Percentiles rank a stretch among this genome's conserved stretches.
Conservation (phyloP, 92 coral and sea anemone genomes). For the Zoanthus gigantus region DNA sequence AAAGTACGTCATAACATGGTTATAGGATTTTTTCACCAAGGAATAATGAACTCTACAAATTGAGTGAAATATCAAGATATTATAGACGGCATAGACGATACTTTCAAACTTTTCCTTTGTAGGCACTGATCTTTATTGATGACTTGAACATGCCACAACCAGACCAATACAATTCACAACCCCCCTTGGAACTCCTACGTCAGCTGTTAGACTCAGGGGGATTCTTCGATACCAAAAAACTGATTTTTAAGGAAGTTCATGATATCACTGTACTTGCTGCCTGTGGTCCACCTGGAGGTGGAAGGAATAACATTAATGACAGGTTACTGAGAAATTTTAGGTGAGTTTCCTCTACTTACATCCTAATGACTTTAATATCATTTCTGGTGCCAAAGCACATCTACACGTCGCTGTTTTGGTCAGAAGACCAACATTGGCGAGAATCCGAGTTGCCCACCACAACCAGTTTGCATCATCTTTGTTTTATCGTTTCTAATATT, state of each 20-base stretch:
- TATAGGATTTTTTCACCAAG: neutral
- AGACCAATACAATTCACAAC: slow-evolving; percentile 88
- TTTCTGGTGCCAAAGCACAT: neutral
- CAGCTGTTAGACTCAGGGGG: slow-evolving; percentile 93
- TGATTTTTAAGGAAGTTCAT: slow-evolving; percentile 89
- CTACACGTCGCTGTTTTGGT: too few relatives aligned
- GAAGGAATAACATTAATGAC: slow-evolving; percentile 79
- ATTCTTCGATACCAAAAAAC: slow-evolving; percentile 88
- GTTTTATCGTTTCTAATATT: too few relatives aligned
- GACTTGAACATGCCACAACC: slow-evolving; percentile 99
- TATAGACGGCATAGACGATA: too few relatives aligned
- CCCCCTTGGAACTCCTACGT: slow-evolving; percentile 94
- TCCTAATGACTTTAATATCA: too few relatives aligned
- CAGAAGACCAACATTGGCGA: too few relatives aligned
- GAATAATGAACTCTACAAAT: neutral
- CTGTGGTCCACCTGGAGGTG: slow-evolving; percentile 98
- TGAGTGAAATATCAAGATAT: neutral
- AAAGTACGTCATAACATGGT: neutral
- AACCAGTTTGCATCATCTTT: too few relatives aligned
- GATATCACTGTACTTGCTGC: slow-evolving; percentile 93
- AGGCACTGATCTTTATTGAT: slow-evolving; percentile 90
- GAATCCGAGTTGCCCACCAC: too few relatives aligned
- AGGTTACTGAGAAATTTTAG: slow-evolving; percentile 92
- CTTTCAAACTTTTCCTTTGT: neutral
- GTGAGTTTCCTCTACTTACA: slow-evolving; percentile 47